Conservation (phyloP, 2,797 vertebrate genomes). For the Pelobates cultripes region DNA sequence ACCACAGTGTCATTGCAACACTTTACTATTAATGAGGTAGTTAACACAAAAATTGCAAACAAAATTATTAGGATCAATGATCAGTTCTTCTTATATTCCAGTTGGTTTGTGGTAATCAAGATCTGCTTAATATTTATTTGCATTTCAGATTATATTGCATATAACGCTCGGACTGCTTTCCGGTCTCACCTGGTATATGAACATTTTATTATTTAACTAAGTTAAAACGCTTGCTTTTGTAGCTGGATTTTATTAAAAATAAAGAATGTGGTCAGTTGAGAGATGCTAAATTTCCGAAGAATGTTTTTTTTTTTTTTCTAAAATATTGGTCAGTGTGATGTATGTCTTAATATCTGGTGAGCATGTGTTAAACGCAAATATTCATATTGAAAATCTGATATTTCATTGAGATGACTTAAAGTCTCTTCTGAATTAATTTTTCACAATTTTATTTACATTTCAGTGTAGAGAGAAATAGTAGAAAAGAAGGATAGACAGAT, state of each 20-base stretch:
- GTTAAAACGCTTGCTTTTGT: slow-evolving; percentile 3
- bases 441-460: too few relatives aligned
- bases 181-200: slow-evolving; percentile 20
- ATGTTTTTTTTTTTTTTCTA: slow-evolving; percentile 44
- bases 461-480: too few relatives aligned
- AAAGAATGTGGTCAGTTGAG: slow-evolving; percentile 22
- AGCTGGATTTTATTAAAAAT: slow-evolving; percentile 5
- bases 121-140: slow-evolving; percentile 13
- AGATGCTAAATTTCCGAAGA: slow-evolving; percentile 33
- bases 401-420: neutral
- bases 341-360: neutral
- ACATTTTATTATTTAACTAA: slow-evolving; percentile 34
- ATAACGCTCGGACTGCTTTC: slow-evolving; percentile 25
- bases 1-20: too few relatives aligned
- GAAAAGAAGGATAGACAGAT: too few relatives aligned
- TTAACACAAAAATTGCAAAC: too few relatives aligned
- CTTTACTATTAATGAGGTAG: too few relatives aligned
- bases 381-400: neutral
- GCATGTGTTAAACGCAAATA: neutral
- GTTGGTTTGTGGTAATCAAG: slow-evolving; percentile 11
- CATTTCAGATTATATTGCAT: slow-evolving; percentile 17
- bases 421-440: neutral
- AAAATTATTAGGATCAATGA: neutral
- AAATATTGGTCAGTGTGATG: slow-evolving; percentile 49
- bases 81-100: slow-evolving; percentile 5